Percentiles rank a stretch among this genome's conserved stretches.
Evolutionary conservation across 2,888 invertebrate genomes (phyloP).

Genomic region (Pyrrhia umbra): DNA sequence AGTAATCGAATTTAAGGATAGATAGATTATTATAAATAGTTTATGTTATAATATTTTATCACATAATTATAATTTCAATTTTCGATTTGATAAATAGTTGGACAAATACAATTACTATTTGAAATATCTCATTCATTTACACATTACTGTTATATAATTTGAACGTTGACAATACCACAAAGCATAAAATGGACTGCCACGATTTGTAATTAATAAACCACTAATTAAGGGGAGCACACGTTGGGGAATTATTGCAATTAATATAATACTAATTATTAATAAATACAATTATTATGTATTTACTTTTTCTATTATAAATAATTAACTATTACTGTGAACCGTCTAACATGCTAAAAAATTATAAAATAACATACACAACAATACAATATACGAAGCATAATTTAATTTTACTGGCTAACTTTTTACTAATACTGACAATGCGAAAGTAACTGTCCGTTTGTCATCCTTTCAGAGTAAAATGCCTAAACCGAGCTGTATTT

Average conservation of each 20-base stretch:
- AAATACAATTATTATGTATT: background rate
- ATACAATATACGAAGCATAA: no score
- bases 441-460: no score
- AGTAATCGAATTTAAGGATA: no score
- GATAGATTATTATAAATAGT: no score
- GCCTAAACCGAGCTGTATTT: no score
- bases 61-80: no score
- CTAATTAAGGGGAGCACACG: constrained; percentile 38
- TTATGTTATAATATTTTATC: background rate
- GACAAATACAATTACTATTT: constrained; percentile 3
- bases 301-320: background rate
- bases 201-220: constrained; percentile 51
- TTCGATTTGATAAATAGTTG: background rate
- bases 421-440: no score
- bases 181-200: constrained; percentile 18
- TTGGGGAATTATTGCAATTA: background rate
- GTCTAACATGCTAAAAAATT: no score
- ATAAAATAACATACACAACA: no score
- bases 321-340: background rate
- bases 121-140: background rate
- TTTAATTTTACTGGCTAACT: no score
- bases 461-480: no score
- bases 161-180: constrained; percentile 25
- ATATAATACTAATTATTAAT: background rate
- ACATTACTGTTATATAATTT: constrained; percentile 14